A percentile compares a stretch with the other conserved stretches of the same genome.
These are phyloP conservation scores for Sicus ferrugineus DNA, from an alignment of 2,888 invertebrate genomes.

Conservation along the genomic window DNA sequence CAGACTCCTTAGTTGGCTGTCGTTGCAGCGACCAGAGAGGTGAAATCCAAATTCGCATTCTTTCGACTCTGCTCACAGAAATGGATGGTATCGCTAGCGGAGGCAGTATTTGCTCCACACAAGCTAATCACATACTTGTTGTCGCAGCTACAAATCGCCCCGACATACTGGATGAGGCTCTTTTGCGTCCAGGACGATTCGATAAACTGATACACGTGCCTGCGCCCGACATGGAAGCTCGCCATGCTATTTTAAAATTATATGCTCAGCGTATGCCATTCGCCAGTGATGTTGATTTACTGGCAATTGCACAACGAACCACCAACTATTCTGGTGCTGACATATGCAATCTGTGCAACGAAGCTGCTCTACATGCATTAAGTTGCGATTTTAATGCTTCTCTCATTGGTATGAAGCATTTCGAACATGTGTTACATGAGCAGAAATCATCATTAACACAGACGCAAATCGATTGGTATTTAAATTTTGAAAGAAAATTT, in stretches of 20 bases:
- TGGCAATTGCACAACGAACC: conserved; percentile 65
- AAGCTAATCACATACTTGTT: conserved; percentile 65
- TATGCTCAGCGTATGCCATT: conserved; percentile 66
- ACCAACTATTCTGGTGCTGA: conserved; percentile 72
- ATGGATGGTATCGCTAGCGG: conserved; percentile 71
- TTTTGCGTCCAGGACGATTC: conserved; percentile 72
- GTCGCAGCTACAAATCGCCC: conserved; percentile 74
- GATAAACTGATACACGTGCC: conserved; percentile 71
- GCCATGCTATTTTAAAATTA: conserved; percentile 65
- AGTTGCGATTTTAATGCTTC: conserved; percentile 63
- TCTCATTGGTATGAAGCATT: conserved; percentile 60
- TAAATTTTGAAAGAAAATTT: conserved; percentile 55
- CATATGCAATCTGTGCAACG: conserved; percentile 69
- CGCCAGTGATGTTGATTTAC: conserved; percentile 61
- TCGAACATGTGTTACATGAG: conserved; percentile 58
- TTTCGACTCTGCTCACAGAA: conserved; percentile 71
- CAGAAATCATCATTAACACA: conserved; percentile 64
- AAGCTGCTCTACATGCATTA: conserved; percentile 71
- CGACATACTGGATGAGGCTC: conserved; percentile 70
- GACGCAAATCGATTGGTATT: conserved; percentile 62
- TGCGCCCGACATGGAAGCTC: conserved; percentile 68
- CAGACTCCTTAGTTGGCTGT: conserved; percentile 66
- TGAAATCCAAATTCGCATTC: conserved; percentile 69
- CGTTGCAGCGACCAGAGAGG: conserved; percentile 51
- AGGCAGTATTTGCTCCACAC: conserved; percentile 24